These are phyloP conservation scores for Cololabis saira DNA, from an alignment of 2,113 vertebrate genomes.

Conservation along the genomic window DNA sequence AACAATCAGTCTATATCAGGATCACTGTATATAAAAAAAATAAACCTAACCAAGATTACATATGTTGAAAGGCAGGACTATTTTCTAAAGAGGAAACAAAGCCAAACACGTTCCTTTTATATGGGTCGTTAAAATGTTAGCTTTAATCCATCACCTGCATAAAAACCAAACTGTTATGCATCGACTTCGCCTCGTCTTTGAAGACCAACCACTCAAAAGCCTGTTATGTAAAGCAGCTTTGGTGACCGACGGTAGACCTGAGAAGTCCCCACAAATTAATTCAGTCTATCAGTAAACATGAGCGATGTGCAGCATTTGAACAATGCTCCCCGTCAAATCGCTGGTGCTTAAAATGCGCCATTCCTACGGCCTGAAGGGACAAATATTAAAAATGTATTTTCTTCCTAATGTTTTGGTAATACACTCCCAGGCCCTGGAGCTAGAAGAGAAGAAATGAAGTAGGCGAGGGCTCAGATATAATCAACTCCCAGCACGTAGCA, in stretches of 20 bases:
- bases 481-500: too few species aligned
- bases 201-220: slow-evolving; percentile 16
- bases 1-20: too few species aligned
- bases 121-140: neutral
- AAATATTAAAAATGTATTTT: slow-evolving; percentile 61
- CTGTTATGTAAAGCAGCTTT: slow-evolving; percentile 52
- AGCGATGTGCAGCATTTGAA: slow-evolving; percentile 8
- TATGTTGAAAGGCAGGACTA: too few species aligned
- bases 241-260: slow-evolving; percentile 17
- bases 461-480: too few species aligned
- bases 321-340: neutral
- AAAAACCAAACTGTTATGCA: neutral
- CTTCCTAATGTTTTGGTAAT: neutral
- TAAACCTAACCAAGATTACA: too few species aligned
- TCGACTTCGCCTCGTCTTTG: neutral
- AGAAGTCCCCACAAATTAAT: slow-evolving; percentile 15
- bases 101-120: too few species aligned
- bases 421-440: too few species aligned
- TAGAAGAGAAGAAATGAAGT: too few species aligned
- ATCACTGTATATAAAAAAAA: too few species aligned
- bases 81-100: too few species aligned
- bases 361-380: slow-evolving; percentile 7
- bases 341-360: slow-evolving; percentile 13
- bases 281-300: slow-evolving; percentile 26
- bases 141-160: neutral